Conservation (phyloP, 2,888 invertebrate genomes). For the Ctena decussata region DNA sequence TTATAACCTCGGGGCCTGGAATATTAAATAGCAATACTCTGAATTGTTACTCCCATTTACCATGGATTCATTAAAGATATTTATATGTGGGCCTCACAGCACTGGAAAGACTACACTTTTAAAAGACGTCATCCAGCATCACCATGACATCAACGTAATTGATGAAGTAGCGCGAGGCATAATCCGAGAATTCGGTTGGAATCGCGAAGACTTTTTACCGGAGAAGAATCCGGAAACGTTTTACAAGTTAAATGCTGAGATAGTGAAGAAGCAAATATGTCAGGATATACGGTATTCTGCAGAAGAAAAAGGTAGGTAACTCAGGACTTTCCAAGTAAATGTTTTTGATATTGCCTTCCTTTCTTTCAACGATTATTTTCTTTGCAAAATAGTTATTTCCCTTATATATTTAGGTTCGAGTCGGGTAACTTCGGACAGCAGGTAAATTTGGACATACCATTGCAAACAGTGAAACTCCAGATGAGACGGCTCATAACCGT, state of each 20-base stretch:
- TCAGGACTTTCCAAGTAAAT: no score
- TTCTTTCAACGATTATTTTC: no score
- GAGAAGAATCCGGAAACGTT: constrained; percentile 62
- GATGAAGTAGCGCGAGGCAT: constrained; percentile 64
- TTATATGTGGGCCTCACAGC: constrained; percentile 68
- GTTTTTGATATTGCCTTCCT: no score
- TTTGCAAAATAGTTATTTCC: no score
- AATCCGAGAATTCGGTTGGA: constrained; percentile 59
- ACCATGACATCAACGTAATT: constrained; percentile 44
- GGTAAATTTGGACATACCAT: no score
- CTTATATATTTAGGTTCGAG: background rate
- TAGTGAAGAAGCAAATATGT: constrained; percentile 57
- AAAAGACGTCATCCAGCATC: constrained; percentile 57
- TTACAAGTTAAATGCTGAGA: constrained; percentile 58
- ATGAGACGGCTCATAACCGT: no score
- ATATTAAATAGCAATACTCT: no score
- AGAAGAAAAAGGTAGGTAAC: background rate
- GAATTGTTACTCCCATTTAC: no score
- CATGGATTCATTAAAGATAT: background rate
- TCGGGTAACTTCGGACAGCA: no score
- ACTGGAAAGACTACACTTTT: constrained; percentile 69
- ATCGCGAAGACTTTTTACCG: constrained; percentile 59
- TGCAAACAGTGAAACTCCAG: no score
- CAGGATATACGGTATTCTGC: background rate
- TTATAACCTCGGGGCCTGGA: no score